Percentiles rank a stretch among this genome's conserved stretches.
Evolutionary conservation across 2,113 vertebrate genomes (phyloP).

Genomic region (Ictidomys tridecemlineatus): DNA sequence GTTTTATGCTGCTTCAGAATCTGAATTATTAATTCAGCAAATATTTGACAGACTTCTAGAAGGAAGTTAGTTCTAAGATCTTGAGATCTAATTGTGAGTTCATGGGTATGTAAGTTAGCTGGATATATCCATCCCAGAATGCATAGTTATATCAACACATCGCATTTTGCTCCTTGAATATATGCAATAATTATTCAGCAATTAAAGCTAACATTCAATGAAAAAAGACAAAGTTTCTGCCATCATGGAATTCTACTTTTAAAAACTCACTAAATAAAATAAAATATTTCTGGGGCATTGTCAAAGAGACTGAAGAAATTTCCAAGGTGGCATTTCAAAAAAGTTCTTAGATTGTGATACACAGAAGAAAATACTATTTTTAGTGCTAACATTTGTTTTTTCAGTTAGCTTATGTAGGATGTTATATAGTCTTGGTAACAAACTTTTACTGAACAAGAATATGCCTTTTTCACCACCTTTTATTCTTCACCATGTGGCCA

Average conservation of each 20-base stretch:
- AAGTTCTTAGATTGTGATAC: neutral
- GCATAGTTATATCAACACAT: neutral
- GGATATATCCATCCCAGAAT: neutral
- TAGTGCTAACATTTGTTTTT: neutral
- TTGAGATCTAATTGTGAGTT: neutral
- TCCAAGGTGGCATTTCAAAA: neutral
- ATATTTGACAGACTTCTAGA: neutral
- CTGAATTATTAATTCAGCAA: neutral
- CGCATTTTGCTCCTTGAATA: neutral
- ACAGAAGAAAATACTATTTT: neutral
- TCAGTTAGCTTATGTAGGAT: neutral
- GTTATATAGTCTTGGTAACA: constrained; percentile 30
- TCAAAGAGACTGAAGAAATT: neutral
- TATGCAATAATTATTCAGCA: neutral
- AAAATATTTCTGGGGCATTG: neutral
- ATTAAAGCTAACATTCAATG: neutral
- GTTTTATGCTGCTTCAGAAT: neutral
- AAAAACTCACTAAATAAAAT: neutral
- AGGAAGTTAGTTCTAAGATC: neutral
- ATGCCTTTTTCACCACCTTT: constrained; percentile 46
- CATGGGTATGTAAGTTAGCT: neutral
- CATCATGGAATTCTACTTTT: neutral
- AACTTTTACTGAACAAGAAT: constrained; percentile 64
- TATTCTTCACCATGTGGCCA: constrained; percentile 12
- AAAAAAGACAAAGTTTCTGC: neutral